Percentiles rank a stretch among this genome's conserved stretches.
phyloP scores from a whole-genome alignment of 2,113 vertebrate species.

The Anoura caudifer region DNA sequence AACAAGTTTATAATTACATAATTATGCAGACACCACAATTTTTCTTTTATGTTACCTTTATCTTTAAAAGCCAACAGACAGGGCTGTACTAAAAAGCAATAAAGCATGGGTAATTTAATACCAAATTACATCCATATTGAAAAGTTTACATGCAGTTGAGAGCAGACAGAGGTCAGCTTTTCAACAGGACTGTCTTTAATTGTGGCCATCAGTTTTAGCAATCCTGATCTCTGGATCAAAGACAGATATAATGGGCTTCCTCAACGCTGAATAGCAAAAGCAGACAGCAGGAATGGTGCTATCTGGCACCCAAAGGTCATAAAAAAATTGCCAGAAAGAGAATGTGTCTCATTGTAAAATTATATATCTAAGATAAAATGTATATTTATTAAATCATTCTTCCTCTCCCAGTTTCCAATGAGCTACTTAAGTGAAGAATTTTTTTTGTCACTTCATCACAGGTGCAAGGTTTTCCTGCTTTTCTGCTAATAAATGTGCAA shows the following conservation, averaged over 20 bases:
- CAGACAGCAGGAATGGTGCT: conserved; percentile 78
- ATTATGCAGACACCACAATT: conserved; percentile 83
- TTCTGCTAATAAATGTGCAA: conserved; percentile 47
- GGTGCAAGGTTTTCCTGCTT: conserved; percentile 56
- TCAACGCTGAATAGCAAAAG: conserved; percentile 77
- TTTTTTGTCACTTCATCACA: conserved; percentile 44
- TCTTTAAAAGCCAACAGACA: conserved; percentile 85
- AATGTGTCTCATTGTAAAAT: conserved; percentile 63
- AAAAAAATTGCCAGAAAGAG: conserved; percentile 73
- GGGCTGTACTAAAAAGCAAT: conserved; percentile 89
- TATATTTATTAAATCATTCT: neutral
- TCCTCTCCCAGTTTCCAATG: conserved; percentile 59
- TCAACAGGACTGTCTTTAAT: conserved; percentile 87
- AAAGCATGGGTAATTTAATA: conserved; percentile 94
- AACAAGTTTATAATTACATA: conserved; percentile 84
- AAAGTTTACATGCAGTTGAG: conserved; percentile 93
- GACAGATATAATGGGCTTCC: conserved; percentile 83
- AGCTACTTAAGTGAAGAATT: conserved; percentile 38
- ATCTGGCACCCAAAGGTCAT: conserved; percentile 81
- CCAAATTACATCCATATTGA: conserved; percentile 95
- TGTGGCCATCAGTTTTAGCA: conserved; percentile 85
- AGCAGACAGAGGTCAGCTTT: conserved; percentile 88
- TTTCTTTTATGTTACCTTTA: conserved; percentile 84
- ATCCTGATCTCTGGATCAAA: conserved; percentile 84
- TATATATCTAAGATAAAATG: conserved; percentile 63